phyloP scores from a whole-genome alignment of 2,113 vertebrate species.

The Laterallus jamaicensis region DNA sequence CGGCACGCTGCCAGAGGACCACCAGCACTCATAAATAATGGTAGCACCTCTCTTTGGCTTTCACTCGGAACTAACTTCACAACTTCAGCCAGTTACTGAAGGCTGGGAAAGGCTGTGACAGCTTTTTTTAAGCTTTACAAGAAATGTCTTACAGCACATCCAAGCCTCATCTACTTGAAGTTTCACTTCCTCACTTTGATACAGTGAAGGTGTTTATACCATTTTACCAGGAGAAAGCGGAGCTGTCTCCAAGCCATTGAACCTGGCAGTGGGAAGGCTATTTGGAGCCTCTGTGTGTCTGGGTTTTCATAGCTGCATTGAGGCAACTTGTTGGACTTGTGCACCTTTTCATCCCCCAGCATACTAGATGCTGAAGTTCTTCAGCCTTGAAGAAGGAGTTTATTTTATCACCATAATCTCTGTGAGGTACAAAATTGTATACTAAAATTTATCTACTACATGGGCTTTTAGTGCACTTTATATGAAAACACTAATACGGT shows the following conservation, averaged over 20 bases:
- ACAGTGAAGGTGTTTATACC: not conserved
- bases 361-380: not conserved
- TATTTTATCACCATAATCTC: not conserved
- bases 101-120: not conserved
- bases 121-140: not conserved
- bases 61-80: not conserved
- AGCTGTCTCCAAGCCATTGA: not conserved
- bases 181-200: not conserved
- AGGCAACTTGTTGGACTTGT: not conserved
- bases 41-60: not conserved
- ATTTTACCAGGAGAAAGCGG: not conserved
- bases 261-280: not conserved
- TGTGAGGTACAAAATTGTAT: not conserved
- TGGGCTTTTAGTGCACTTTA: not conserved
- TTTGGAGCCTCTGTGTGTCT: not conserved
- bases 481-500: not conserved
- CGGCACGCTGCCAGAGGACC: not conserved
- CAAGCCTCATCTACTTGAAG: not conserved
- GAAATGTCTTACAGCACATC: not conserved
- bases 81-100: not conserved
- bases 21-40: not conserved
- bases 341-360: not conserved
- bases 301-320: not conserved
- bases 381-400: not conserved
- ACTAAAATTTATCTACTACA: not conserved